Conservation (phyloP, 2,113 vertebrate species). For the Nasalis larvatus region DNA sequence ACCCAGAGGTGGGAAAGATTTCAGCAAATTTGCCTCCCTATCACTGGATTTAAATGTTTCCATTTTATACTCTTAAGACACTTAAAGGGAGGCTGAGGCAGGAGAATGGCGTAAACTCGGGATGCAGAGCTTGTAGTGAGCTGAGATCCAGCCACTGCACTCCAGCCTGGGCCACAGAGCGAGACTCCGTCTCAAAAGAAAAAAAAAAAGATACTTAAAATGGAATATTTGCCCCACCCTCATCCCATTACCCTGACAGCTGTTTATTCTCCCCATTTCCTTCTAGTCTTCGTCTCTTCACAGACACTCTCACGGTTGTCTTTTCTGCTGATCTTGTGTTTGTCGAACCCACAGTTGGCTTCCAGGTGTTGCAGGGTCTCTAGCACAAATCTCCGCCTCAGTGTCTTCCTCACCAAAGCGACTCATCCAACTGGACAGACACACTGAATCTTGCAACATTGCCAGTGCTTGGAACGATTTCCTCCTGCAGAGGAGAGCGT, state of each 20-base stretch:
- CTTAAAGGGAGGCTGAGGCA: background rate
- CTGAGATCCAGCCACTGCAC: no score
- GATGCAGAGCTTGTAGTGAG: no score
- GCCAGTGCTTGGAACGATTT: accelerated
- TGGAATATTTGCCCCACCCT: no score
- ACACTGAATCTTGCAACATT: accelerated
- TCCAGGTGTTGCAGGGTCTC: background rate
- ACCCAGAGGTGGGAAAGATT: background rate
- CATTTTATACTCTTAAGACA: background rate
- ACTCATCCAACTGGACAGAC: background rate
- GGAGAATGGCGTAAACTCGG: no score
- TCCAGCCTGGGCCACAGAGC: no score
- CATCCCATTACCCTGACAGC: background rate
- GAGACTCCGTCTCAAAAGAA: no score
- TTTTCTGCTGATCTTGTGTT: background rate
- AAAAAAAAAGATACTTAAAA: background rate
- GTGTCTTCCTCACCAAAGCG: accelerated
- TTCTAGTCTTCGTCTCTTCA: background rate
- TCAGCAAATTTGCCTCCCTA: background rate
- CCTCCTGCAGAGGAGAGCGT: background rate
- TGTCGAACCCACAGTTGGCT: accelerated
- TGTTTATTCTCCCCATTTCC: background rate
- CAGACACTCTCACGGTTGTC: background rate
- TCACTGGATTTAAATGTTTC: background rate
- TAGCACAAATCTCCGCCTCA: accelerated